Evolutionary conservation across 2,888 invertebrate genomes (phyloP).

Genomic region (Scaptomyza polygonia): DNA sequence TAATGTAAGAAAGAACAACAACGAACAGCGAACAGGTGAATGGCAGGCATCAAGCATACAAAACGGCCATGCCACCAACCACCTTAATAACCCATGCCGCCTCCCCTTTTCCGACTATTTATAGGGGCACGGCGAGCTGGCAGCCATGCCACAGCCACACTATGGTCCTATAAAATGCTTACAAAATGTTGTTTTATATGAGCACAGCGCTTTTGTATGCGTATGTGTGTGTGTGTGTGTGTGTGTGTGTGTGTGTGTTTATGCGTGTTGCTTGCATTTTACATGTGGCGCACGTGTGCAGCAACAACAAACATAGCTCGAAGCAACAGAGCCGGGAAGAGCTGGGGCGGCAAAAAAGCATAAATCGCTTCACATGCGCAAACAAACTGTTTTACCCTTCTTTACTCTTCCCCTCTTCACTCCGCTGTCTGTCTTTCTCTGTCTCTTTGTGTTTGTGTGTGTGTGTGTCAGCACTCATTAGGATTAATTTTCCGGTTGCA

Average conservation of each 20-base stretch:
- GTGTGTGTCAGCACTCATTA: constrained; percentile 77
- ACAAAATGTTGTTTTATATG: constrained; percentile 78
- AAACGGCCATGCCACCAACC: constrained; percentile 23
- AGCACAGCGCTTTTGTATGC: constrained; percentile 11
- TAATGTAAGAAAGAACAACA: constrained; percentile 12
- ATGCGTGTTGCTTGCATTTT: constrained; percentile 65
- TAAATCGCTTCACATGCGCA: constrained; percentile 77
- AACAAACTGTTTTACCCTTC: constrained; percentile 54
- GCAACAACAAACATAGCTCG: constrained; percentile 38
- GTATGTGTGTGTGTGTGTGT: constrained; percentile 8
- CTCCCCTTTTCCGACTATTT: neutral
- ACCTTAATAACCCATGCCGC: neutral
- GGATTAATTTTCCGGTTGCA: constrained; percentile 80
- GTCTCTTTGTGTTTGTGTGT: constrained; percentile 54
- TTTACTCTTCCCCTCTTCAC: neutral
- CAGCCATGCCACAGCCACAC: constrained; percentile 60
- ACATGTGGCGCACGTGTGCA: constrained; percentile 73
- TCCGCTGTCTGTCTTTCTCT: neutral
- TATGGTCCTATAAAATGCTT: constrained; percentile 75
- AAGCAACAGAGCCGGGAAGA: constrained; percentile 45
- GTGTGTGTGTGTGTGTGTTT: constrained; percentile 28
- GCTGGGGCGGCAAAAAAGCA: constrained; percentile 57
- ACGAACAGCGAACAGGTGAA: constrained; percentile 37
- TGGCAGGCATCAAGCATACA: constrained; percentile 20
- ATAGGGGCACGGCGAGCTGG: constrained; percentile 18